Evolutionary conservation across 2,113 vertebrate species (phyloP).

Genomic region (Chiloscyllium plagiosum): DNA sequence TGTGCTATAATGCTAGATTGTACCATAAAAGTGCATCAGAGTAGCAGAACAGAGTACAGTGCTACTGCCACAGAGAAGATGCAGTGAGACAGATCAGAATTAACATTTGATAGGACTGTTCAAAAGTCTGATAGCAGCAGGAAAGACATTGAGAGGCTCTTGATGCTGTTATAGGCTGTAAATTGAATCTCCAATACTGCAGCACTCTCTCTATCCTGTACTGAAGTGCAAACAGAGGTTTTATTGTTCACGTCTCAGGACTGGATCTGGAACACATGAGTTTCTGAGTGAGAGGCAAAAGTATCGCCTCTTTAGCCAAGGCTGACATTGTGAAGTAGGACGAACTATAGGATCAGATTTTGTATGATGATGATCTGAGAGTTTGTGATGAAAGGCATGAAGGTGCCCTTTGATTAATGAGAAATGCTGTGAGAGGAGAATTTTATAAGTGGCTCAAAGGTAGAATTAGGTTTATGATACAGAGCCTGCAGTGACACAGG

Average conservation of each 20-base stretch:
- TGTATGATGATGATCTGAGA: too few relatives aligned
- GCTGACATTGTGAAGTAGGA: not conserved
- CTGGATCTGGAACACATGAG: not conserved
- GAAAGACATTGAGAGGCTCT: not conserved
- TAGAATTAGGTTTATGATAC: slow-evolving; percentile 1
- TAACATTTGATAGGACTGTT: too few relatives aligned
- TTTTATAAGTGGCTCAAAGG: not conserved
- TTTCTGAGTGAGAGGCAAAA: not conserved
- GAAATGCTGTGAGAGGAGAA: not conserved
- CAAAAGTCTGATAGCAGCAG: too few relatives aligned
- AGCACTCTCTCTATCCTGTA: not conserved
- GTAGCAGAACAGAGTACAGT: too few relatives aligned
- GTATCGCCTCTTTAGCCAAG: not conserved
- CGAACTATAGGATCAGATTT: not conserved
- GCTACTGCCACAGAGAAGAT: too few relatives aligned
- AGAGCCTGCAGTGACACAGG: not conserved
- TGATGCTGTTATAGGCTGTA: not conserved
- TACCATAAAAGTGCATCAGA: too few relatives aligned
- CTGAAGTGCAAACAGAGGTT: not conserved
- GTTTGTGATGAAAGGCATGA: not conserved
- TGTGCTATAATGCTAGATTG: too few relatives aligned
- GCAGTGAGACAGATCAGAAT: too few relatives aligned
- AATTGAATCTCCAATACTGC: not conserved
- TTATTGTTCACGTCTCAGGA: not conserved
- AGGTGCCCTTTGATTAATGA: not conserved